These are phyloP conservation scores for Epinephelus malabaricus DNA, from an alignment of 2,797 vertebrate genomes.

Conservation along the genomic window DNA sequence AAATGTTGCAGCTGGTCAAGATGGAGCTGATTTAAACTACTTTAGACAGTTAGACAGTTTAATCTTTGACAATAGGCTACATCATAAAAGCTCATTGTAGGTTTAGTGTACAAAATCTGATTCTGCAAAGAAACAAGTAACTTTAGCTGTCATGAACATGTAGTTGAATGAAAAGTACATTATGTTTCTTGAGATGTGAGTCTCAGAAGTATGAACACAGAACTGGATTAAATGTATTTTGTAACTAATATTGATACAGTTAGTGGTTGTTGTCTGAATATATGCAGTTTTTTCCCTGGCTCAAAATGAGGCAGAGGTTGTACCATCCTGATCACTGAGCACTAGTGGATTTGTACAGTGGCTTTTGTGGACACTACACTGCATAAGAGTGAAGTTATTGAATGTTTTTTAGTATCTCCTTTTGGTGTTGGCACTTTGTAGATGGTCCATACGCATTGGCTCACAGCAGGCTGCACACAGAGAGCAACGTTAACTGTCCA, in stretches of 20 bases:
- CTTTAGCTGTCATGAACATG: not conserved
- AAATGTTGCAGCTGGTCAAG: no score
- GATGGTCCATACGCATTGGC: no score
- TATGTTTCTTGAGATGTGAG: not conserved
- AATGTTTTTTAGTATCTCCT: no score
- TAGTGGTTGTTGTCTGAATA: not conserved
- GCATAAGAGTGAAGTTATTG: no score
- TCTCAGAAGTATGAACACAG: not conserved
- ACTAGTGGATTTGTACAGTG: no score
- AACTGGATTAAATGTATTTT: not conserved
- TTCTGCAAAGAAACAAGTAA: not conserved
- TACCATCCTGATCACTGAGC: no score
- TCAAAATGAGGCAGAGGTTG: no score
- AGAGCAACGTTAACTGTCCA: no score
- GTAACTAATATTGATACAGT: not conserved
- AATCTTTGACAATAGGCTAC: not conserved
- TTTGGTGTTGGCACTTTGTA: no score
- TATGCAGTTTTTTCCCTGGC: not conserved
- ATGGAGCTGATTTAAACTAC: no score
- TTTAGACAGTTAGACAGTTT: not conserved
- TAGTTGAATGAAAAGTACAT: not conserved
- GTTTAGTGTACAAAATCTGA: not conserved
- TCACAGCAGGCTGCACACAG: no score
- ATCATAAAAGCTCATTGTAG: not conserved
- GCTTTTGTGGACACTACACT: no score